Evolutionary conservation across 2,797 vertebrate species (phyloP), one percentile per base, ranked within the genome.

Genomic region (Esox masquinongy): DNA sequence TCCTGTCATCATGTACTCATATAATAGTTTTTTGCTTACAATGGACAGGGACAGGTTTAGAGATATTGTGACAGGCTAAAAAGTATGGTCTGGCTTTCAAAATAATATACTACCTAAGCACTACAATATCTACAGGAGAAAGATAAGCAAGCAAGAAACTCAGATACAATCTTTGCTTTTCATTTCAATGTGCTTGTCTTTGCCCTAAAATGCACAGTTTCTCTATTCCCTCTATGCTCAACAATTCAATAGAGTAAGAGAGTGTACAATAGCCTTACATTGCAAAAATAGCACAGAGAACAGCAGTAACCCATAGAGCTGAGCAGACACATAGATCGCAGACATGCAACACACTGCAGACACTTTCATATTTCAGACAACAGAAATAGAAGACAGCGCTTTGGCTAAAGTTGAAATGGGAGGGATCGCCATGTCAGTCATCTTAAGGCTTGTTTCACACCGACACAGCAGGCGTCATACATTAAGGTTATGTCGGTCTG

Each of bases 381-480:
- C 66, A 81, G 9, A 66, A 26, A 75, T 22, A 22, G 5, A 39
- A 66, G 73, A 87, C 77, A 77, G 76, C 51, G 49, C 73, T 70
- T 79, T 61, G 78, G 11, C 73, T 70, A 70, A 53, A 74, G 34
- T 50, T 39, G 34, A 26, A 50, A 77, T 75, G 79, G 11, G 73
- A 77, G 75, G 78, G 73, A 70, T 43, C 80, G 79, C 50, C 74
- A 72, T 83, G 76, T 80, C 74, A 50, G 77, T 80, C 73, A 80
- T 34, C 24, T 31, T 29, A 34, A 16, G 63, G 29, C 63, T 66
- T 29, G 26, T 29, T 31, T 66, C 29, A 6, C 39, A 49, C 39
- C 5, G n/a, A 47, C 68, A 6, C 22, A 26, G 43, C 24, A 7
- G 43, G 59, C 24, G 22, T 29, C 26, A 26, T 61, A 61, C 22